These are phyloP conservation scores for Chrysotoxum bicinctum DNA, from an alignment of 2,888 invertebrate genomes.

Conservation along the genomic window DNA sequence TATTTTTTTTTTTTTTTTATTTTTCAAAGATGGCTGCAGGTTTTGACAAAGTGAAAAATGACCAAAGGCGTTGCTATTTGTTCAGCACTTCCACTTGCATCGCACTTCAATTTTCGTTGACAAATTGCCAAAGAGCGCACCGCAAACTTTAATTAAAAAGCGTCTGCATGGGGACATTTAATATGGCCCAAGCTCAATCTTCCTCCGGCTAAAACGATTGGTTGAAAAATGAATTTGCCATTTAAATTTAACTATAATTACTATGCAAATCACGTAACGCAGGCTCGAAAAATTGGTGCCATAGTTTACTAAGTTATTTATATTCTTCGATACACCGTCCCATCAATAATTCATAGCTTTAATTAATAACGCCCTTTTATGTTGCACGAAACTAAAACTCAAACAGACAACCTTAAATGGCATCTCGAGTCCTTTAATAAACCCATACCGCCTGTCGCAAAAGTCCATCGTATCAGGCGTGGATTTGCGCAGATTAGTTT, in stretches of 20 bases:
- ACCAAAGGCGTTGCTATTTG: constrained; percentile 38
- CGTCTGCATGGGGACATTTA: not conserved
- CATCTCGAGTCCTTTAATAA: constrained; percentile 59
- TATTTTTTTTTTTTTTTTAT: not conserved
- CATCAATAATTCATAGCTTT: constrained; percentile 81
- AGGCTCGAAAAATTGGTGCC: constrained; percentile 29
- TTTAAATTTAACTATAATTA: constrained; percentile 12
- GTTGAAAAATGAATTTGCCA: constrained; percentile 1
- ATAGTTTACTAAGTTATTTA: constrained; percentile 61
- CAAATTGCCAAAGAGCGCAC: constrained; percentile 31
- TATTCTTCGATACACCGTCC: constrained; percentile 29
- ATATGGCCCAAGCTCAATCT: not conserved
- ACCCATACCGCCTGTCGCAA: constrained; percentile 64
- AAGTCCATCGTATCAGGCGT: constrained; percentile 48
- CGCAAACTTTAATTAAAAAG: constrained; percentile 10
- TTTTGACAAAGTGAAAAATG: not conserved
- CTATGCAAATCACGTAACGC: constrained; percentile 44
- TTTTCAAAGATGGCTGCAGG: not conserved
- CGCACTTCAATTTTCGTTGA: constrained; percentile 38
- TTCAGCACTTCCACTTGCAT: not conserved
- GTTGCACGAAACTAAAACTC: constrained; percentile 62
- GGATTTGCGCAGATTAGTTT: constrained; percentile 64
- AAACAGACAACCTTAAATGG: constrained; percentile 66
- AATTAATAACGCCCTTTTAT: constrained; percentile 80
- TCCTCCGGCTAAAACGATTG: too few relatives aligned